Evolutionary conservation across 2,113 vertebrate species (phyloP).

Genomic region (Vombatus ursinus): DNA sequence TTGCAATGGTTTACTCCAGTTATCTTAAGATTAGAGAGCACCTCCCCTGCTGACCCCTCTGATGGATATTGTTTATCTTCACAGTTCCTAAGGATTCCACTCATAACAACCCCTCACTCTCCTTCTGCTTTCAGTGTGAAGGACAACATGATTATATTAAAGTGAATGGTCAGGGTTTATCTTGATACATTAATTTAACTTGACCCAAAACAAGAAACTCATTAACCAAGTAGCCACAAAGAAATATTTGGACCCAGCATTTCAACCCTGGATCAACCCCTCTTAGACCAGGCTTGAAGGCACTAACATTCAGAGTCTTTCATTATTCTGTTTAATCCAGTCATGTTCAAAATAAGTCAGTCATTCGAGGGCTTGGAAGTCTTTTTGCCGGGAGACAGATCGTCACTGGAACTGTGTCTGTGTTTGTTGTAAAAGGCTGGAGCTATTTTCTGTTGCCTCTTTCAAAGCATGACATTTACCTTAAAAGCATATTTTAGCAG

Average conservation of each 20-base stretch:
- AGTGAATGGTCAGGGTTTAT: slow-evolving; percentile 58
- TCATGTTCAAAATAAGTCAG: background rate
- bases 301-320: background rate
- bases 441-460: background rate
- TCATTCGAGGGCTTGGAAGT: background rate
- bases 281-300: slow-evolving; percentile 36
- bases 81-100: slow-evolving; percentile 62
- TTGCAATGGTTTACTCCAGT: slow-evolving; percentile 59
- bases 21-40: slow-evolving; percentile 37
- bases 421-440: slow-evolving; percentile 28
- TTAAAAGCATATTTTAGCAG: slow-evolving; percentile 37
- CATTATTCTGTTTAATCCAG: background rate
- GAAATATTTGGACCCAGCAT: slow-evolving; percentile 65
- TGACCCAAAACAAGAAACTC: slow-evolving; percentile 51
- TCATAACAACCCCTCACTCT: slow-evolving; percentile 54
- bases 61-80: slow-evolving; percentile 59
- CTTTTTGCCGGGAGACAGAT: slow-evolving; percentile 17
- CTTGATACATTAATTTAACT: slow-evolving; percentile 61
- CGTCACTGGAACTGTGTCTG: slow-evolving; percentile 18
- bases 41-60: slow-evolving; percentile 31
- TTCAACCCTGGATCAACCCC: slow-evolving; percentile 50
- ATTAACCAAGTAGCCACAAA: slow-evolving; percentile 56
- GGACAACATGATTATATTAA: slow-evolving; percentile 51
- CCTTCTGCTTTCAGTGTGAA: slow-evolving; percentile 42
- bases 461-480: background rate